Base-by-base conservation (phyloP, 2,888 invertebrate genomes). In the Limnephilus marmoratus region DNA sequence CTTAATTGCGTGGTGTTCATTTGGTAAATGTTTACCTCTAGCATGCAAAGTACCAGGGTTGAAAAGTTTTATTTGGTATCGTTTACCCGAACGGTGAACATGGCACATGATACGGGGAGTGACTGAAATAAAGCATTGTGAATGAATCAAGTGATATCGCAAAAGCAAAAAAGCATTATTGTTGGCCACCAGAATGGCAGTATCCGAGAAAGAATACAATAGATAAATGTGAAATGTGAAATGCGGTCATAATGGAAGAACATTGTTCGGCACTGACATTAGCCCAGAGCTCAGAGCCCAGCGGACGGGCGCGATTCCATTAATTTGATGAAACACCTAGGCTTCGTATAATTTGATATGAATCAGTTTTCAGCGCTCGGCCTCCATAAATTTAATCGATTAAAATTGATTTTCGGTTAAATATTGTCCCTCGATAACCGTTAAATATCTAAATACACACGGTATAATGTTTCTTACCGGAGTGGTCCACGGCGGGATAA, bases 311-410 rank as follows among this genome's bases (percentile, higher is more conserved):
- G 24, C 87, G 34, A 45, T 18, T 68, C 53, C 53, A 53, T 87
- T 53, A 53, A 53, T 49, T 53, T 87, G 87, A 87, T 87, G 68
- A 87, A 87, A 53, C 53, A 31, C 87, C 49, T n/a, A 87, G 45
- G 68, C 31, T 87, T 34, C 31, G 31, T 68, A 34, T 88, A 80
- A 68, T 88, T 88, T 34, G 31, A 53, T 37, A 68, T 34, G 80
- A 88, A 88, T 88, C 88, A 68, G 68, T 31, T 88, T 88, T 53
- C 87, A 87, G 31, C 31, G 49, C 68, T 29, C 87, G 53, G 68
- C 31, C 37, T 53, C 68, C 53, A 31, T 53, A 31, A 87, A 31
- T 53, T 34, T 29, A 68, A 88, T 80, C 88, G 88, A 88, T 88
- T 80, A 24, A 88, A 13, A 80, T 80, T 37, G 41, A 88, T 34